phyloP scores from a whole-genome alignment of 2,888 invertebrate species.

The Chaetogeoica ovagalla region DNA sequence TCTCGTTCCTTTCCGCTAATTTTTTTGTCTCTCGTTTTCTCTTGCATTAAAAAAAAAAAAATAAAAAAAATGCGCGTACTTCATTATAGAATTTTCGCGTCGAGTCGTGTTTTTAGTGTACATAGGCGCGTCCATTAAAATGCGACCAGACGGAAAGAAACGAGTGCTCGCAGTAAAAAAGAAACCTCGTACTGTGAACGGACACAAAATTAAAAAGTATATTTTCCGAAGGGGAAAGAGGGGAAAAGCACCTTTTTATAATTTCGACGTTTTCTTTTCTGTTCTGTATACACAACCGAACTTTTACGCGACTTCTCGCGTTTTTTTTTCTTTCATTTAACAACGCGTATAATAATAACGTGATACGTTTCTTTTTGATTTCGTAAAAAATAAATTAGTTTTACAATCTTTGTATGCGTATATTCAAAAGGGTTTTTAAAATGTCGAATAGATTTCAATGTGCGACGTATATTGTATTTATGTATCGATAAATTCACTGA shows the following conservation, averaged over 20 bases:
- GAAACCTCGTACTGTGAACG: not conserved
- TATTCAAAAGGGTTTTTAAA: not conserved
- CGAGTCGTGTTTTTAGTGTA: slow-evolving; percentile 8
- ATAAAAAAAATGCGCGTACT: too few species aligned
- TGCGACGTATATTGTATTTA: too few species aligned
- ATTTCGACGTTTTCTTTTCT: slow-evolving; percentile 29
- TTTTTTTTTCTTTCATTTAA: slow-evolving; percentile 38
- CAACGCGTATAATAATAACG: not conserved
- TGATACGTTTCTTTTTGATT: slow-evolving; percentile 22
- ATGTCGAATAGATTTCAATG: too few species aligned
- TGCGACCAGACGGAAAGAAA: not conserved
- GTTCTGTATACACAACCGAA: not conserved
- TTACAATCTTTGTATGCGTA: not conserved
- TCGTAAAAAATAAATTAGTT: slow-evolving; percentile 13
- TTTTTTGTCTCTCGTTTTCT: too few species aligned
- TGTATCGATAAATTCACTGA: too few species aligned
- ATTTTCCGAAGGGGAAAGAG: too few species aligned
- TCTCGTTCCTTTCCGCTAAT: not conserved
- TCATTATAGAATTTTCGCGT: not conserved
- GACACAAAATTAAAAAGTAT: slow-evolving; percentile 17
- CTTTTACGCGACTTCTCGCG: slow-evolving; percentile 12
- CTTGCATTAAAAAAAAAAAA: too few species aligned
- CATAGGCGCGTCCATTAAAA: not conserved
- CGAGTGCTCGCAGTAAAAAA: not conserved
- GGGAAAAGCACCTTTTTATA: not conserved